phyloP scores from a whole-genome alignment of 1,140 invertebrate genomes.

The Pseudomyrmex concolor region DNA sequence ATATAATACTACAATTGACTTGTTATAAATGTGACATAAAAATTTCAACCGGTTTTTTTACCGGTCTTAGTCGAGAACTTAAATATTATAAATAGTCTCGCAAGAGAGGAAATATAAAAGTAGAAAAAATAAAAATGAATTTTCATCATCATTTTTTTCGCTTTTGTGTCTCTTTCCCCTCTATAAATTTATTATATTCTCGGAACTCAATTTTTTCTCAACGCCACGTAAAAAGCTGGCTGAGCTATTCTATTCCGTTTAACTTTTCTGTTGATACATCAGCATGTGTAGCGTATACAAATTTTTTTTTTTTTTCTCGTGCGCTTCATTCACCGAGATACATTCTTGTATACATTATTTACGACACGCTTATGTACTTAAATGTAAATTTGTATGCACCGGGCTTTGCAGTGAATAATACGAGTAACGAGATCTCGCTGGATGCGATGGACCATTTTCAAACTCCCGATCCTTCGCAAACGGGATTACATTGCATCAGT shows the following conservation, averaged over 20 bases:
- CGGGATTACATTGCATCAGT: slow-evolving; percentile 19
- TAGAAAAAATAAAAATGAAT: too few species aligned
- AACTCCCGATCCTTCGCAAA: background rate
- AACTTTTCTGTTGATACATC: background rate
- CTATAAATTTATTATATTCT: background rate
- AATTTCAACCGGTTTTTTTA: too few species aligned
- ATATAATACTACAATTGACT: too few species aligned
- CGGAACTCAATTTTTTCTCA: background rate
- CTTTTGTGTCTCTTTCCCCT: too few species aligned
- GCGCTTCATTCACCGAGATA: background rate
- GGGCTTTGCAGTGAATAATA: slow-evolving; percentile 9
- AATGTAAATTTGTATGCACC: slow-evolving; percentile 20
- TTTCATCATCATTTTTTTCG: background rate
- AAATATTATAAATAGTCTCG: too few species aligned
- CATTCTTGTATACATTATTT: background rate
- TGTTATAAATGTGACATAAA: too few species aligned
- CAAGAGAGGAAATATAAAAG: too few species aligned
- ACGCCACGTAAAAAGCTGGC: background rate
- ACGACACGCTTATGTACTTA: slow-evolving; percentile 3
- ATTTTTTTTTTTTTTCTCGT: background rate
- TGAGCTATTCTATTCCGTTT: background rate
- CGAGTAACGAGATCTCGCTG: background rate
- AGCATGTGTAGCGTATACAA: background rate
- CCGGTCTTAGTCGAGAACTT: too few species aligned
- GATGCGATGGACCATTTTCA: slow-evolving; percentile 7